Conservation (phyloP, 2,797 vertebrate genomes). For the Adelosebastes latens region DNA sequence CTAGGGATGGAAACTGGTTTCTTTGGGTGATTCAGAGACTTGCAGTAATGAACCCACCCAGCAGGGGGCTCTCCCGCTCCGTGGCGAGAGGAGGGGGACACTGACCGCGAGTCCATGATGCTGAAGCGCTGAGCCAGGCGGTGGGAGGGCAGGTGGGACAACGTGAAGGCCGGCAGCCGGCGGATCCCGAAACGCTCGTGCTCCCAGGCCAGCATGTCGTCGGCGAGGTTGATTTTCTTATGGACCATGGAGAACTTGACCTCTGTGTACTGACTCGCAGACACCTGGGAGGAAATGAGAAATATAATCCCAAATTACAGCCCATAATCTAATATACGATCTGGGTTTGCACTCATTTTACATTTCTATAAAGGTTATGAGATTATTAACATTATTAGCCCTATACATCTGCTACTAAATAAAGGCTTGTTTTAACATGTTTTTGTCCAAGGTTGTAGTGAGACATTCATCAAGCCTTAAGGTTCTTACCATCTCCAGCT, state of each 20-base stretch:
- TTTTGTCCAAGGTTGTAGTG: background rate
- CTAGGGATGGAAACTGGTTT: conserved; percentile 5
- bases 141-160: conserved; percentile 95
- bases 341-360: background rate
- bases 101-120: conserved; percentile 98
- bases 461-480: background rate
- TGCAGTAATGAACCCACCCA: conserved; percentile 83
- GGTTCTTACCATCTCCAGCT: conserved; percentile 88
- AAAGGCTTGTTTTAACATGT: background rate
- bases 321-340: background rate
- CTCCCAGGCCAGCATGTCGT: conserved; percentile 98
- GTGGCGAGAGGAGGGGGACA: conserved; percentile 79
- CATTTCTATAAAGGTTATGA: background rate
- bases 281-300: conserved; percentile 79
- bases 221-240: conserved; percentile 98
- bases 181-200: conserved; percentile 98
- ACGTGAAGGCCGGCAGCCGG: conserved; percentile 93
- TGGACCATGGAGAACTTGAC: conserved; percentile 98
- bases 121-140: conserved; percentile 91
- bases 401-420: background rate
- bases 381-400: background rate
- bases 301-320: background rate
- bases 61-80: conserved; percentile 82
- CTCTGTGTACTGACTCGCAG: conserved; percentile 88
- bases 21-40: conserved; percentile 45